Evolutionary conservation across 1,140 invertebrate genomes (phyloP).

Genomic region (Penaeus indicus): DNA sequence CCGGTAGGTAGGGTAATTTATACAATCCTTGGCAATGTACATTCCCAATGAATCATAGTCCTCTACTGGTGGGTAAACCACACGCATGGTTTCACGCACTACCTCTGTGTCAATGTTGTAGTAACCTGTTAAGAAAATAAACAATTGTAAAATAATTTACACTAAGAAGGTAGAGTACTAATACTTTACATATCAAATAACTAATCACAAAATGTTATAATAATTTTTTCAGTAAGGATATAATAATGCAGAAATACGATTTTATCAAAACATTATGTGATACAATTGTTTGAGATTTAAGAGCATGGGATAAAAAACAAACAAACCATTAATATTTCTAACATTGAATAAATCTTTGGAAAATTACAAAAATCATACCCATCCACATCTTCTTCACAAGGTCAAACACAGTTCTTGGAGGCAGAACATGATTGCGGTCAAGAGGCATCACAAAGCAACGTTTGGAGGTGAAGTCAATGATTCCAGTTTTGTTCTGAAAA

Average conservation of each 20-base stretch:
- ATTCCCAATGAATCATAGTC: slow-evolving; percentile 78
- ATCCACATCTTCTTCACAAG: slow-evolving; percentile 84
- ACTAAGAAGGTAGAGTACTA: too few relatives aligned
- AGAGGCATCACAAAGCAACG: slow-evolving; percentile 92
- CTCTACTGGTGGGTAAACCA: slow-evolving; percentile 80
- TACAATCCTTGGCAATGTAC: slow-evolving; percentile 81
- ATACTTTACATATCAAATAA: too few relatives aligned
- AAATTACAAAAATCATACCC: slow-evolving; percentile 70
- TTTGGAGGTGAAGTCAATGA: slow-evolving; percentile 82
- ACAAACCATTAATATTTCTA: too few relatives aligned
- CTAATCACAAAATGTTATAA: too few relatives aligned
- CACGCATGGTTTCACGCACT: slow-evolving; percentile 83
- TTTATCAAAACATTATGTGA: too few relatives aligned
- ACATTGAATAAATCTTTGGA: too few relatives aligned
- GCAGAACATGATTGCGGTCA: slow-evolving; percentile 79
- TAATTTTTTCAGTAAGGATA: too few relatives aligned
- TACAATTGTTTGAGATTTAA: too few relatives aligned
- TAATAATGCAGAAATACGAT: too few relatives aligned
- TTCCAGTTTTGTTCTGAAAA: slow-evolving; percentile 80
- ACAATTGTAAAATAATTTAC: neutral
- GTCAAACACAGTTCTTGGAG: slow-evolving; percentile 83
- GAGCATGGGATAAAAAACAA: too few relatives aligned
- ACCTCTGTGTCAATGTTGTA: slow-evolving; percentile 86
- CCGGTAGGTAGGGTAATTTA: slow-evolving; percentile 79
- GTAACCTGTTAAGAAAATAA: slow-evolving; percentile 74